Conservation (phyloP, 2,113 vertebrate species). For the Eublepharis macularius region DNA sequence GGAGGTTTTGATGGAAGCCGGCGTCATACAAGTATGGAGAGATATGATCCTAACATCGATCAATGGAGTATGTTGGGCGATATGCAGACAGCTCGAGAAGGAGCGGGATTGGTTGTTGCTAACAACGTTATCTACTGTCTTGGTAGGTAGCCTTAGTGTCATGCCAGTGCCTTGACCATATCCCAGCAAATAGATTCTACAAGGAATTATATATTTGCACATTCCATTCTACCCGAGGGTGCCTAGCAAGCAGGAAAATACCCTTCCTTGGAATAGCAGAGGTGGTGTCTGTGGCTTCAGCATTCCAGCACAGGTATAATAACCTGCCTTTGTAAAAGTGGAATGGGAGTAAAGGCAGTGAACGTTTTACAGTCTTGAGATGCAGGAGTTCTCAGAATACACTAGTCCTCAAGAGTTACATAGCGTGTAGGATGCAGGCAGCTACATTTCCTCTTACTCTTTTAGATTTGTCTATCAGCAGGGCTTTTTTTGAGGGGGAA, state of each 20-base stretch:
- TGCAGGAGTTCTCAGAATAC: background rate
- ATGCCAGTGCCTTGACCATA: background rate
- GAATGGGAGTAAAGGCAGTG: background rate
- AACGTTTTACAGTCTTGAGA: background rate
- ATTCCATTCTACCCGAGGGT: background rate
- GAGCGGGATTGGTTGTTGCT: constrained; percentile 94
- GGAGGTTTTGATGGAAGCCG: constrained; percentile 96
- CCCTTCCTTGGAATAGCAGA: background rate
- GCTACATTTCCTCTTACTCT: too few species aligned
- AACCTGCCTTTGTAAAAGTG: background rate
- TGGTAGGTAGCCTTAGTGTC: constrained; percentile 72
- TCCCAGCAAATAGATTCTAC: too few species aligned
- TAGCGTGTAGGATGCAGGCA: too few species aligned
- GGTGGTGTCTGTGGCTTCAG: background rate
- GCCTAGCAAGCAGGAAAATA: background rate
- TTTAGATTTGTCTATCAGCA: too few species aligned
- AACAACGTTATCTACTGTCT: constrained; percentile 97
- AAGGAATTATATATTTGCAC: background rate
- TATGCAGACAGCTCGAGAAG: constrained; percentile 98
- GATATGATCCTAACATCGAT: constrained; percentile 98
- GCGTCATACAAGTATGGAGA: constrained; percentile 97
- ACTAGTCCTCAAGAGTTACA: background rate
- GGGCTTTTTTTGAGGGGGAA: too few species aligned
- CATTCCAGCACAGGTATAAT: background rate
- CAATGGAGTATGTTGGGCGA: constrained; percentile 99